phyloP scores from a whole-genome alignment of 2,888 invertebrate species.

The Hirtodrosophila cameraria region DNA sequence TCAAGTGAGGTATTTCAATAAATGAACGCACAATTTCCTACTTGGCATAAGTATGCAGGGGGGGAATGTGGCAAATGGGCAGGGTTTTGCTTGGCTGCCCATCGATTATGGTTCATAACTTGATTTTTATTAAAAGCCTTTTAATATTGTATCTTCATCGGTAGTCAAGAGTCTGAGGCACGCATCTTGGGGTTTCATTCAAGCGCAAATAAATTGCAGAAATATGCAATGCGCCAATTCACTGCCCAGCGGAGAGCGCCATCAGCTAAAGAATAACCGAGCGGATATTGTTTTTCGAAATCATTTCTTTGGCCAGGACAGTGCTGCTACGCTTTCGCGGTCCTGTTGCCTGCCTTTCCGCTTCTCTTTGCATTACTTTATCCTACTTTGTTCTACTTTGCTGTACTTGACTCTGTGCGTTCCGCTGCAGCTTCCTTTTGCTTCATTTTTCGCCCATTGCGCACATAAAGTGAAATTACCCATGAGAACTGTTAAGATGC shows the following conservation, averaged over 20 bases:
- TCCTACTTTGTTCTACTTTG: neutral
- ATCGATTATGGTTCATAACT: slow-evolving; percentile 59
- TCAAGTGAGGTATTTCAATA: slow-evolving; percentile 34
- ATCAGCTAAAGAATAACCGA: slow-evolving; percentile 49
- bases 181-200: slow-evolving; percentile 59
- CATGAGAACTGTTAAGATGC: slow-evolving; percentile 57
- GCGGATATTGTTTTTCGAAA: slow-evolving; percentile 75
- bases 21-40: slow-evolving; percentile 40
- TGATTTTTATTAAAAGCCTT: slow-evolving; percentile 67
- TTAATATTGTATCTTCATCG: slow-evolving; percentile 55
- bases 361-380: slow-evolving; percentile 13
- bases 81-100: slow-evolving; percentile 23
- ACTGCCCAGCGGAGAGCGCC: slow-evolving; percentile 40
- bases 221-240: slow-evolving; percentile 72
- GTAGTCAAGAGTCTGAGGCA: neutral
- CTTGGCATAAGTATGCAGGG: slow-evolving; percentile 3
- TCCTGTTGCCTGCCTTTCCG: slow-evolving; percentile 15
- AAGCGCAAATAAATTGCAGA: slow-evolving; percentile 71
- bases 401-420: neutral
- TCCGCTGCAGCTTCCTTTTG: slow-evolving; percentile 38
- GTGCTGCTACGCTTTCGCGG: slow-evolving; percentile 26
- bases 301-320: slow-evolving; percentile 58
- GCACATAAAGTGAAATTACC: slow-evolving; percentile 73
- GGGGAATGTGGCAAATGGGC: too few species aligned
- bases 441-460: slow-evolving; percentile 72